Evolutionary conservation across 2,797 vertebrate species (phyloP).

Genomic region (Pseudopleuronectes americanus): DNA sequence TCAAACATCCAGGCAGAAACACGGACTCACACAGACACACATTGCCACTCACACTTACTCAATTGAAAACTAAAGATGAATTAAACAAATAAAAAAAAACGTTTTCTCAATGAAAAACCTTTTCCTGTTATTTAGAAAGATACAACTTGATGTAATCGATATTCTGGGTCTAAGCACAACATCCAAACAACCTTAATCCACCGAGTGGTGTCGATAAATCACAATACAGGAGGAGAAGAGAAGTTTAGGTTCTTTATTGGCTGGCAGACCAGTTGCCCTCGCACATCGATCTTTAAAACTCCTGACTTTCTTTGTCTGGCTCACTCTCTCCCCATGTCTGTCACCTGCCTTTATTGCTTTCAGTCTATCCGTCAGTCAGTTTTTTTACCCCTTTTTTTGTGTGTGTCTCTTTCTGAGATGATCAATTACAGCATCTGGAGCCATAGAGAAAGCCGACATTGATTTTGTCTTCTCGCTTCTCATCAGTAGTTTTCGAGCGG

Average conservation of each 20-base stretch:
- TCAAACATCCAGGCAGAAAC: conserved; percentile 14
- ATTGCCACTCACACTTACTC: not conserved
- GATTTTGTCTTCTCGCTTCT: conserved; percentile 53
- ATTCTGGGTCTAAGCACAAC: not conserved
- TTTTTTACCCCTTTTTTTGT: conserved; percentile 32
- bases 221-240: conserved; percentile 4
- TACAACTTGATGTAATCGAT: not conserved
- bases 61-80: conserved; percentile 11
- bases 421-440: conserved; percentile 57
- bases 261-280: conserved; percentile 4
- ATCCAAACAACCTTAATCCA: not conserved
- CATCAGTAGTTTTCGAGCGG: conserved; percentile 38
- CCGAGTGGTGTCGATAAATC: conserved; percentile 24
- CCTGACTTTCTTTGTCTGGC: conserved; percentile 22
- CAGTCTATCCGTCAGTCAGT: conserved; percentile 34
- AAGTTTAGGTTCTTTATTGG: conserved; percentile 16
- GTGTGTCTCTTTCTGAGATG: conserved; percentile 49
- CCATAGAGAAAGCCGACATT: conserved; percentile 46
- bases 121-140: not conserved
- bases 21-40: conserved; percentile 7
- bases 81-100: conserved; percentile 16
- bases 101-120: not conserved
- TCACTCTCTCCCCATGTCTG: conserved; percentile 16
- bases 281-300: conserved; percentile 36
- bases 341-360: conserved; percentile 51